A percentile compares a stretch with the other conserved stretches of the same genome.
These are phyloP conservation scores for Hyalella azteca DNA, from an alignment of 2,888 invertebrate genomes.

Conservation along the genomic window DNA sequence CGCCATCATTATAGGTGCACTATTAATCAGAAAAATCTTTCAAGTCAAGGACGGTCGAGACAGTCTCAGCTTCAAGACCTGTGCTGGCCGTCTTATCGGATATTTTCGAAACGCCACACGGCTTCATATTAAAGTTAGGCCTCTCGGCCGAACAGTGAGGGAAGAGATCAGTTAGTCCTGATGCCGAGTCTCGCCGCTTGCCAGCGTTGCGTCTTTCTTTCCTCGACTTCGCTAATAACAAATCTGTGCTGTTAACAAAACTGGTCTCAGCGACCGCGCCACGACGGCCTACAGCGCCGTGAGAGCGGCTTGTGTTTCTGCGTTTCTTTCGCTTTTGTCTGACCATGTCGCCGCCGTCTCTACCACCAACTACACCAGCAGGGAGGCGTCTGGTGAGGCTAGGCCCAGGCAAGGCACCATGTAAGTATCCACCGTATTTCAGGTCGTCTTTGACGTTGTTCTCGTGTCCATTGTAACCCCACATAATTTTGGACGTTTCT, in stretches of 20 bases:
- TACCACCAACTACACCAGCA: neutral
- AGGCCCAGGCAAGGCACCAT: no score
- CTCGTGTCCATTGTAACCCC: no score
- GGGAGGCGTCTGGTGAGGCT: no score
- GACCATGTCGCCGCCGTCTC: neutral
- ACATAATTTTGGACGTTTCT: neutral
- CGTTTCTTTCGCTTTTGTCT: slow-evolving; percentile 13
- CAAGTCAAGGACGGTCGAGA: slow-evolving; percentile 11
- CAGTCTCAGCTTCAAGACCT: slow-evolving; percentile 12
- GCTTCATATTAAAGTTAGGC: neutral
- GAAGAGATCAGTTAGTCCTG: neutral
- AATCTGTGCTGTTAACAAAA: neutral
- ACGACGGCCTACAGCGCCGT: neutral
- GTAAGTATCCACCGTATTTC: neutral
- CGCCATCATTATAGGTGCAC: no score
- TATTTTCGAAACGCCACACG: no score
- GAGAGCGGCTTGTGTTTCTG: neutral
- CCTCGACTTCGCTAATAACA: neutral
- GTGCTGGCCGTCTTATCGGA: no score
- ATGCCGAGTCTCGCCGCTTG: neutral
- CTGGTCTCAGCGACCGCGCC: slow-evolving; percentile 19
- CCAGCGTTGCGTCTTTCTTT: neutral
- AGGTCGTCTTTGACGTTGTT: no score
- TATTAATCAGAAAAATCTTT: slow-evolving; percentile 1
- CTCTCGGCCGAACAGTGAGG: neutral